Base-by-base conservation (phyloP, 1,140 invertebrate genomes). In the Calycopis cecrops region DNA sequence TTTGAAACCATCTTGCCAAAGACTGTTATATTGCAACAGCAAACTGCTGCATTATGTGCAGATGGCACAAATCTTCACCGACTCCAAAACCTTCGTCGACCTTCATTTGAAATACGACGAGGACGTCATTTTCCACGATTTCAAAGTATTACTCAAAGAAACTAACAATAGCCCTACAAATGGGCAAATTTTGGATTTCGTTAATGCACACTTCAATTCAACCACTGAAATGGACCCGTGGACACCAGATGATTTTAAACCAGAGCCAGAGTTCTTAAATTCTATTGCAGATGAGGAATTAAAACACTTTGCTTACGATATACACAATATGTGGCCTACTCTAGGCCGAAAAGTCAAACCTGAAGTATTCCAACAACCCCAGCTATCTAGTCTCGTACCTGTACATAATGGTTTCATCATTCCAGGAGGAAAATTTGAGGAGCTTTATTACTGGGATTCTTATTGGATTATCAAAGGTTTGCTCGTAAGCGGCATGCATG, bases 71-170 rank as follows among this genome's bases (percentile, higher is more conserved):
- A 86, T 97, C 17, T 95, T 90, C 79, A 74, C 83, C 1, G 96
- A 97, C 70, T 96, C 94, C 6, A 97, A 97, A 79, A 93, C 93
- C 0, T 97, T 97, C 75, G 96, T 97, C 11, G 96, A 97, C 48
- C 59, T 76, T 1, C 69, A 69, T n/a, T 66, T 86, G 55, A 60
- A 57, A 55, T 61, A 75, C 14, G 69, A 79, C 21, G 65, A 71
- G 35, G 61, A 73, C 7, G 62, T 52, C 11, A 81, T 73, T 0
- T 72, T 94, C 9, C 42, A 67, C 1, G 83, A 87, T 11, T 94
- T 95, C 63, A 69, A 90, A 0, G 63, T 85, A 0, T 89, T 96
- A 33, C 91, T 95, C 77, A 88, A 90, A 17, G 53, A 84, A 1
- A 91, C 90, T 0, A 63, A 89, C 1, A 66, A 88, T 1, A 78